phyloP scores from a whole-genome alignment of 2,888 invertebrate species.

The Mesochorus sp. region DNA sequence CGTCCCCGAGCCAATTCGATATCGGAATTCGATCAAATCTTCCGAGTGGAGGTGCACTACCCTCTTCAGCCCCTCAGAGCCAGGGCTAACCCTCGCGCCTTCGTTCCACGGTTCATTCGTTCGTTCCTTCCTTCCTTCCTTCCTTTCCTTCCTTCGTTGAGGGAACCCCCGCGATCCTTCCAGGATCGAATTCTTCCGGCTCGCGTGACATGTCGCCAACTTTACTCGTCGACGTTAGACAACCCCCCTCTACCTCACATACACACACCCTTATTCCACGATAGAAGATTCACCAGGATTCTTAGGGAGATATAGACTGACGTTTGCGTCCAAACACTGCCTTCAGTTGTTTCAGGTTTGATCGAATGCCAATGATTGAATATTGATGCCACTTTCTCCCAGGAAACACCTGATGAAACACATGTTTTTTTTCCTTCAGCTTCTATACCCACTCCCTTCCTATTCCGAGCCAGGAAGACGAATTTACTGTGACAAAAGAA shows the following conservation, averaged over 20 bases:
- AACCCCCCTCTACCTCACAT: not conserved
- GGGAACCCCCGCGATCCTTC: constrained; percentile 64
- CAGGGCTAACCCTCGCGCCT: constrained; percentile 39
- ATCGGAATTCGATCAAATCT: constrained; percentile 81
- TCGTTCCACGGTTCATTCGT: constrained; percentile 58
- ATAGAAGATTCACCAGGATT: not conserved
- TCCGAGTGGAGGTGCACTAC: constrained; percentile 58
- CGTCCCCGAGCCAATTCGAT: constrained; percentile 74
- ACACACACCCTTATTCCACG: not conserved
- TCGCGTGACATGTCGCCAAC: constrained; percentile 81
- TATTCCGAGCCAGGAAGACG: too few species aligned
- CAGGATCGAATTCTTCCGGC: constrained; percentile 80
- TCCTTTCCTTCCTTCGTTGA: constrained; percentile 50
- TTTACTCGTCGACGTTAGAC: constrained; percentile 70
- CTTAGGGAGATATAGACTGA: too few species aligned
- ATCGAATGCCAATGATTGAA: too few species aligned
- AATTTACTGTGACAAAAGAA: too few species aligned
- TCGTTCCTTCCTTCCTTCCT: constrained; percentile 57
- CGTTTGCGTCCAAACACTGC: too few species aligned
- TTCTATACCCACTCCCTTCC: too few species aligned
- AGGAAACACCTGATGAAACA: too few species aligned
- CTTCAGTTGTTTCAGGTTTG: too few species aligned
- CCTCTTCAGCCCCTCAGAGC: constrained; percentile 53
- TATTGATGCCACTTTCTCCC: too few species aligned
- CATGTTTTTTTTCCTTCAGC: too few species aligned